These are phyloP conservation scores for Ispidina picta DNA, from an alignment of 2,797 vertebrate species.

Conservation along the genomic window DNA sequence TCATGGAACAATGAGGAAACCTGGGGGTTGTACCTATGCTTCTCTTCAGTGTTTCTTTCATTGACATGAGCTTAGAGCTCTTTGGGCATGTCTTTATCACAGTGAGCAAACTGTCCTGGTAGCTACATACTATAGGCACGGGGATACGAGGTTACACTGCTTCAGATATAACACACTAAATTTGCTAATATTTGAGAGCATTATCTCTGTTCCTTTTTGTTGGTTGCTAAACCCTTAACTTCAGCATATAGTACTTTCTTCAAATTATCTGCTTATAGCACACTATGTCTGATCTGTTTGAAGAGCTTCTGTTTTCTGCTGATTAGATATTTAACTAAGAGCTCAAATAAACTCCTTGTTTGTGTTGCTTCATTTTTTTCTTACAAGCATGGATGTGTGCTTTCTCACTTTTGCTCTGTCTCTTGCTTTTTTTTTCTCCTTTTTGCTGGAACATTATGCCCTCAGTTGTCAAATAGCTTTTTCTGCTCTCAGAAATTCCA, in stretches of 20 bases:
- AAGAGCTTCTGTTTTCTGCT: constrained; percentile 58
- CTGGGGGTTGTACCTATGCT: neutral
- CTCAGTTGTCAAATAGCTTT: constrained; percentile 63
- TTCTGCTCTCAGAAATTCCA: constrained; percentile 41
- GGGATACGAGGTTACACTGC: neutral
- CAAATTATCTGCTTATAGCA: constrained; percentile 5
- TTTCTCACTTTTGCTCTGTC: neutral
- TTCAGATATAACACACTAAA: neutral
- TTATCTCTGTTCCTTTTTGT: neutral
- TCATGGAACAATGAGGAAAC: neutral
- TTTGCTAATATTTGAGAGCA: neutral
- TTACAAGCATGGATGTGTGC: neutral
- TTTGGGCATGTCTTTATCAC: neutral
- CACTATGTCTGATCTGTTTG: neutral
- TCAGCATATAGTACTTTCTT: neutral
- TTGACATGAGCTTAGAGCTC: neutral
- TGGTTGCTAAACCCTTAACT: neutral
- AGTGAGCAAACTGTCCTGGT: neutral
- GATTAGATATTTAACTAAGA: constrained; percentile 56
- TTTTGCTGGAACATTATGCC: constrained; percentile 16
- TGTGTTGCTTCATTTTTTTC: constrained; percentile 37
- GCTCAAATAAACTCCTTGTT: neutral
- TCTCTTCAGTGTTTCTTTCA: neutral
- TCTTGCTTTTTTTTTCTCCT: neutral
- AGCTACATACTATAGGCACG: neutral